A percentile compares a stretch with the other conserved stretches of the same genome.
Evolutionary conservation across 1,140 invertebrate species (phyloP).

Genomic region (Aphaenogaster floridana): DNA sequence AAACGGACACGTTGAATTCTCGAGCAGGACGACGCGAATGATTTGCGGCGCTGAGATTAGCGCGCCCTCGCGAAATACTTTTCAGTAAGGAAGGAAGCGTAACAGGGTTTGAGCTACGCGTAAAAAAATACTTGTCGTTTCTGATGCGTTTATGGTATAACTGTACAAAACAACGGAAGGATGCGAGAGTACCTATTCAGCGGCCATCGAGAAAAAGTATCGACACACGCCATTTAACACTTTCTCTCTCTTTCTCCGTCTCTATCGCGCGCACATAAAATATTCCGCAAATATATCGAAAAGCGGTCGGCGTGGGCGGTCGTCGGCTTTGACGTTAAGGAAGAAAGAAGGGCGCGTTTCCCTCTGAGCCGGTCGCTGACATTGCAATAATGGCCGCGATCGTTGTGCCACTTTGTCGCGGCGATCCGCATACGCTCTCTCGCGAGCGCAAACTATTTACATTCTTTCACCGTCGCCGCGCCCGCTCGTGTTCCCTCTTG

Average conservation of each 20-base stretch:
- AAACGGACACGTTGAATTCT: conserved; percentile 45
- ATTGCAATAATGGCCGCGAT: conserved; percentile 66
- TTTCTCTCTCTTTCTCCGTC: background rate
- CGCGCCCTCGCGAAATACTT: background rate
- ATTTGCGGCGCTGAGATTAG: background rate
- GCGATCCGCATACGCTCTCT: background rate
- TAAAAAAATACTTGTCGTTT: conserved; percentile 74
- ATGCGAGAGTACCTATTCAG: conserved; percentile 58
- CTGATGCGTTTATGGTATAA: background rate
- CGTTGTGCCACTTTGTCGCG: conserved; percentile 43
- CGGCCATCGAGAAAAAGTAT: conserved; percentile 62
- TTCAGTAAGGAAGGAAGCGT: background rate
- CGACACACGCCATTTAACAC: conserved; percentile 73
- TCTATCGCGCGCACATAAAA: conserved; percentile 38
- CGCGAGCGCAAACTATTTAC: conserved; percentile 45
- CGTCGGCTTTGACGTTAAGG: background rate
- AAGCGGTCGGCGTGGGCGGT: conserved; percentile 6
- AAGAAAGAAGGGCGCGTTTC: conserved; percentile 65
- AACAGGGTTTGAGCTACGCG: conserved; percentile 31
- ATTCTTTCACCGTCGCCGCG: conserved; percentile 45
- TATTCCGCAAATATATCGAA: conserved; percentile 38
- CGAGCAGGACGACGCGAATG: conserved; percentile 52
- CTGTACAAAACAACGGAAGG: conserved; percentile 50
- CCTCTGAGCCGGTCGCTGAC: conserved; percentile 40
- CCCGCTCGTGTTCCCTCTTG: conserved; percentile 6